These are phyloP conservation scores for Reticulitermes speratus DNA, from an alignment of 1,140 invertebrate species.

Conservation along the genomic window DNA sequence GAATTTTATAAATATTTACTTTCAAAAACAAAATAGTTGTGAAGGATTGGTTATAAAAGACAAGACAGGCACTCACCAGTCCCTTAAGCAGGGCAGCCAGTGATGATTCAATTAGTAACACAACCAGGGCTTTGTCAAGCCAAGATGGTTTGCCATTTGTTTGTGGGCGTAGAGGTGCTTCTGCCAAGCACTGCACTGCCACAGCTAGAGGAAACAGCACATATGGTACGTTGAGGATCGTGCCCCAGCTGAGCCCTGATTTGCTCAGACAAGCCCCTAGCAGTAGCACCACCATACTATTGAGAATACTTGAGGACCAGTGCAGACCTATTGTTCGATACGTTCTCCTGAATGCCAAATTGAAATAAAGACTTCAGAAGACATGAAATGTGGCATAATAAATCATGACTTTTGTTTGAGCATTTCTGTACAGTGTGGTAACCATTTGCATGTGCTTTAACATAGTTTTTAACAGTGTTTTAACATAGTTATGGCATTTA, in stretches of 20 bases:
- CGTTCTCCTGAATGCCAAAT: neutral
- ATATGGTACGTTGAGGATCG: conserved; percentile 14
- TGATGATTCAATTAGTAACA: neutral
- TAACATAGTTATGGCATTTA: too few relatives aligned
- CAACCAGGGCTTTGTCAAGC: conserved; percentile 10
- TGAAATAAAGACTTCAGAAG: neutral
- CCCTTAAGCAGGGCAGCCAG: neutral
- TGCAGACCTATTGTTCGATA: neutral
- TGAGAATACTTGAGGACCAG: conserved; percentile 14
- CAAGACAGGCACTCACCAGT: neutral
- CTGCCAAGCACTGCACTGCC: neutral
- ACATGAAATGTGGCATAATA: too few relatives aligned
- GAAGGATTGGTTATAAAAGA: too few relatives aligned
- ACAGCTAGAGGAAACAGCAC: conserved; percentile 17
- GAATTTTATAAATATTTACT: too few relatives aligned
- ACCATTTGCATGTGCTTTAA: too few relatives aligned
- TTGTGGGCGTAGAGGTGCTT: neutral
- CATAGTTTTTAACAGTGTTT: too few relatives aligned
- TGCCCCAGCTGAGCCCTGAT: neutral
- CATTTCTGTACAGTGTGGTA: too few relatives aligned
- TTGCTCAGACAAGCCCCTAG: conserved; percentile 14
- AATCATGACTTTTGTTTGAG: too few relatives aligned
- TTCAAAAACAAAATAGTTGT: too few relatives aligned
- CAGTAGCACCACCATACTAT: conserved; percentile 10
- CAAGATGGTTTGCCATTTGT: conserved; percentile 12